Evolutionary conservation across 2,113 vertebrate species (phyloP).

Genomic region (Eidolon helvum): DNA sequence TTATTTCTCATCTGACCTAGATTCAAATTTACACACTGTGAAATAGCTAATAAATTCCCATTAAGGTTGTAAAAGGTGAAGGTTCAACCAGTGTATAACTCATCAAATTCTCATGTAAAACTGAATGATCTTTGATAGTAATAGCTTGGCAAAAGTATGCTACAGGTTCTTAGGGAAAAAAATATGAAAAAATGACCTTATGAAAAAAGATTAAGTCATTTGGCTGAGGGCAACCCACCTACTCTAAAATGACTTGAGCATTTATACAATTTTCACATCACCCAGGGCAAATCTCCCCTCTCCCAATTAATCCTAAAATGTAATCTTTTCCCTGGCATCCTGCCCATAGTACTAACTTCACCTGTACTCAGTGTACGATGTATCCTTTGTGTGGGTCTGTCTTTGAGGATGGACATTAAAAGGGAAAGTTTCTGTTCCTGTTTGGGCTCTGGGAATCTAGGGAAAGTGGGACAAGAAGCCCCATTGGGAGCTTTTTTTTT

Average conservation of each 20-base stretch:
- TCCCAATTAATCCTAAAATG: neutral
- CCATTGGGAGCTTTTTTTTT: conserved; percentile 57
- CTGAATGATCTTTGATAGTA: conserved; percentile 86
- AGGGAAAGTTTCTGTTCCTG: conserved; percentile 15
- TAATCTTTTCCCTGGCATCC: neutral
- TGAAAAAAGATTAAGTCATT: conserved; percentile 52
- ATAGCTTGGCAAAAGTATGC: conserved; percentile 76
- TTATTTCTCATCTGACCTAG: conserved; percentile 85
- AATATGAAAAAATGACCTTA: conserved; percentile 25
- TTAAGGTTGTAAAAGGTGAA: conserved; percentile 88
- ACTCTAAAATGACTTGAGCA: neutral
- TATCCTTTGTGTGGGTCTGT: neutral
- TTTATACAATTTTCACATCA: neutral
- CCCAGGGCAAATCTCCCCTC: neutral
- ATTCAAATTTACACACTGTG: conserved; percentile 89
- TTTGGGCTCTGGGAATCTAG: conserved; percentile 21
- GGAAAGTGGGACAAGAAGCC: conserved; percentile 79
- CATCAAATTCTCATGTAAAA: conserved; percentile 87
- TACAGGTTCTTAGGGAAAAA: conserved; percentile 60
- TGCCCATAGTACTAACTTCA: neutral
- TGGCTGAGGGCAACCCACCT: conserved; percentile 49
- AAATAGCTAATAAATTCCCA: conserved; percentile 89
- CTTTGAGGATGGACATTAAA: neutral
- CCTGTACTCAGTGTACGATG: neutral
- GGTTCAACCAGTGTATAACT: conserved; percentile 85